Evolutionary conservation across 2,888 invertebrate species (phyloP).

Genomic region (Chesias legatella): DNA sequence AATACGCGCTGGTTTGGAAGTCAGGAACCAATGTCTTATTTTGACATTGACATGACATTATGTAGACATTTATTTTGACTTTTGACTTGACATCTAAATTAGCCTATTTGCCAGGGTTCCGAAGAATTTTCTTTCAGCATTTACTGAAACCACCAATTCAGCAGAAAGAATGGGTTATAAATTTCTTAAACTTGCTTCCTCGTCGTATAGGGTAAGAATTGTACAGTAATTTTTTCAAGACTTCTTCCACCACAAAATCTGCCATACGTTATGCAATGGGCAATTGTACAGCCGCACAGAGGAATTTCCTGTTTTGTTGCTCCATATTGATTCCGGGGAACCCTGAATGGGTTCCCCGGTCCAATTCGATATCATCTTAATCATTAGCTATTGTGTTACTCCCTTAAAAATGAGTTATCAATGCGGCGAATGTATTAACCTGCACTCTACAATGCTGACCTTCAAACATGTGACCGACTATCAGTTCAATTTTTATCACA

Average conservation of each 20-base stretch:
- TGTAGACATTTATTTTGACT: constrained; percentile 16
- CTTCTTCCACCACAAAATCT: constrained; percentile 21
- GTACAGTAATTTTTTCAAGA: constrained; percentile 10
- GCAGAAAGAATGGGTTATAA: constrained; percentile 61
- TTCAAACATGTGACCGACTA: constrained; percentile 67
- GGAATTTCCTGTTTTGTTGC: constrained; percentile 3
- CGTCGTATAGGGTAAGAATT: constrained; percentile 62
- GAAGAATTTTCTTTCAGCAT: constrained; percentile 34
- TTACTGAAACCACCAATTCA: constrained; percentile 29
- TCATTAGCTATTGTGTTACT: not conserved
- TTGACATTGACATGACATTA: not conserved
- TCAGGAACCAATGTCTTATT: too few relatives aligned
- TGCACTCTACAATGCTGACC: constrained; percentile 45
- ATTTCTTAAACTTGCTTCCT: constrained; percentile 65
- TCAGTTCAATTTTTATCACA: constrained; percentile 37
- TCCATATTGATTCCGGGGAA: not conserved
- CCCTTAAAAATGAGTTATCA: not conserved
- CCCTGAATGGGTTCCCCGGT: too few relatives aligned
- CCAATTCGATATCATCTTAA: constrained; percentile 1
- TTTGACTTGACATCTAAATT: constrained; percentile 6
- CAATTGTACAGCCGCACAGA: constrained; percentile 3
- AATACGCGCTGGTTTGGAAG: too few relatives aligned
- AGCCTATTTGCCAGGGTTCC: constrained; percentile 46
- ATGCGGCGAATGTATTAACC: constrained; percentile 16
- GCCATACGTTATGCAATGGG: constrained; percentile 65